Evolutionary conservation across 2,888 invertebrate genomes (phyloP).

Genomic region (Drosophila nr. fundita): DNA sequence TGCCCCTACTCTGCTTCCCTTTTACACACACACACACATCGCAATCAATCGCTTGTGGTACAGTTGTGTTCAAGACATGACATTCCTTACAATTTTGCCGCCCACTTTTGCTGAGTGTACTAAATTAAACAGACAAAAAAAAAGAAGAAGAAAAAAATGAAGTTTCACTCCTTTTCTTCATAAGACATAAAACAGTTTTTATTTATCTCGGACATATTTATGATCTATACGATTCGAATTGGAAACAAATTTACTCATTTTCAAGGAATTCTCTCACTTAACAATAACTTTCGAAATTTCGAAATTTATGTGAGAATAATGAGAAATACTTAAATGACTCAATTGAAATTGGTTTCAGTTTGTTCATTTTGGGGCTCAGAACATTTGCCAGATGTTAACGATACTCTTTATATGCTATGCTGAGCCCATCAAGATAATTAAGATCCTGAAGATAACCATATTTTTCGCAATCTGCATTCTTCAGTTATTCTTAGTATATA

Average conservation of each 20-base stretch:
- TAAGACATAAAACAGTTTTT: not conserved
- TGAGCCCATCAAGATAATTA: not conserved
- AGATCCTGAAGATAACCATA: not conserved
- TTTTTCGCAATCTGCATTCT: not conserved
- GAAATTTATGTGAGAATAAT: not conserved
- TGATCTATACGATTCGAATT: not conserved
- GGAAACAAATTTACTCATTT: not conserved
- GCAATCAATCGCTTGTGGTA: slow-evolving; percentile 35
- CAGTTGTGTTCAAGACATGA: slow-evolving; percentile 56
- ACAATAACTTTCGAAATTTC: not conserved
- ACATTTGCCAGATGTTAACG: no score
- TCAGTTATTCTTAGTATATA: no score
- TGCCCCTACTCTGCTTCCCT: not conserved
- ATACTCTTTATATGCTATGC: no score
- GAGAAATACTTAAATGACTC: not conserved
- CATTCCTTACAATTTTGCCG: slow-evolving; percentile 20
- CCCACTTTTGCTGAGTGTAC: not conserved
- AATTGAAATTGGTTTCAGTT: not conserved
- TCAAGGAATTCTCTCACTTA: not conserved
- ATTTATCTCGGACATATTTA: not conserved
- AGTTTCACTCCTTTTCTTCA: not conserved
- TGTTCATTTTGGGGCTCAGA: no score
- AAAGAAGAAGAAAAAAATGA: not conserved
- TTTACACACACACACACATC: not conserved
- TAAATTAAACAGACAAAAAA: not conserved